Evolutionary conservation across 2,797 vertebrate species (phyloP).

Genomic region (Apogon hyalosoma): DNA sequence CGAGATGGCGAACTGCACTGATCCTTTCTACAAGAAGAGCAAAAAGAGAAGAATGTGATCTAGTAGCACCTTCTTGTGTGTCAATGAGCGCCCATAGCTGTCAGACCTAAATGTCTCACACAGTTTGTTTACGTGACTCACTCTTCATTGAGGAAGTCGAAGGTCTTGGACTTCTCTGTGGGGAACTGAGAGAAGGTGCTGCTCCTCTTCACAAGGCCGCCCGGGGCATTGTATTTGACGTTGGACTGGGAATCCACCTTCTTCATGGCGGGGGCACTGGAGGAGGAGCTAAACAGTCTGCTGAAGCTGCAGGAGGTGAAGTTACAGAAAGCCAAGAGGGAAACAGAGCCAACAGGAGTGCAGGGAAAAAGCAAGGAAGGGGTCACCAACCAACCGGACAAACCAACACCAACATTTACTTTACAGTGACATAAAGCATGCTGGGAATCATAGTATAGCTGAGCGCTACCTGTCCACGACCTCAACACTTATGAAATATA

Average conservation of each 20-base stretch:
- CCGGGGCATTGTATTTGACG: constrained; percentile 91
- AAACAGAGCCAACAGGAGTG: constrained; percentile 54
- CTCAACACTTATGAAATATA: background rate
- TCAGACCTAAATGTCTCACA: background rate
- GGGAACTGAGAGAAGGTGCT: constrained; percentile 96
- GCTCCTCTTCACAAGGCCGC: constrained; percentile 84
- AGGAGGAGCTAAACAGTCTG: constrained; percentile 95
- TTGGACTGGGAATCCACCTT: constrained; percentile 86
- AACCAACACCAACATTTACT: constrained; percentile 51
- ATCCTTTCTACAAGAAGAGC: constrained; percentile 70
- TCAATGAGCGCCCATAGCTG: too few species aligned
- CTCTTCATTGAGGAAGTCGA: constrained; percentile 88
- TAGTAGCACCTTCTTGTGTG: background rate
- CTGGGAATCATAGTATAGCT: constrained; percentile 48
- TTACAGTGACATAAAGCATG: constrained; percentile 62
- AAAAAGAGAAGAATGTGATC: background rate
- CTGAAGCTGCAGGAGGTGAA: constrained; percentile 89
- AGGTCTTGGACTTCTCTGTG: constrained; percentile 91
- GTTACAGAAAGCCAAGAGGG: constrained; percentile 56
- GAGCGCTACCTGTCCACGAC: background rate
- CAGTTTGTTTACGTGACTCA: constrained; percentile 53
- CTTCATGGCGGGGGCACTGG: constrained; percentile 88
- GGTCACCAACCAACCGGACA: constrained; percentile 65
- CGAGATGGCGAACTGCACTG: constrained; percentile 84
- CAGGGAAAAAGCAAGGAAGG: constrained; percentile 57